Conservation (phyloP, 2,888 invertebrate species). For the Tetramorium bicarinatum region DNA sequence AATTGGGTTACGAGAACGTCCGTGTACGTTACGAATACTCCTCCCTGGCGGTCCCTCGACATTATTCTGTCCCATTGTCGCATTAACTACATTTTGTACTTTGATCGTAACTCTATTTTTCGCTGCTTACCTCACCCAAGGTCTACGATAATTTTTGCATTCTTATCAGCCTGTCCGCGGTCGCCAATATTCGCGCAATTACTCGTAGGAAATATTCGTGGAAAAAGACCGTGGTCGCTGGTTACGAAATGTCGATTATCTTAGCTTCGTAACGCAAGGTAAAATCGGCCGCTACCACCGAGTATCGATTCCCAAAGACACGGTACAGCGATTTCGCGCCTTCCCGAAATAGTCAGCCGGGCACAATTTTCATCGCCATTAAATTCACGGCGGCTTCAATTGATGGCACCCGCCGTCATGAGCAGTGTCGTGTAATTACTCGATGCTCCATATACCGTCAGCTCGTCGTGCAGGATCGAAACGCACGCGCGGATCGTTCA, state of each 20-base stretch:
- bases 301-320: neutral
- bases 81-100: slow-evolving; percentile 36
- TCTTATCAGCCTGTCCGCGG: slow-evolving; percentile 25
- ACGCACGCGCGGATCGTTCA: slow-evolving; percentile 61
- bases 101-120: slow-evolving; percentile 10
- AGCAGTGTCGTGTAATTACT: slow-evolving; percentile 66
- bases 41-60: slow-evolving; percentile 47
- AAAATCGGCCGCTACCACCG: neutral
- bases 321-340: neutral
- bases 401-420: slow-evolving; percentile 59
- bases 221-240: neutral
- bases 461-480: slow-evolving; percentile 24
- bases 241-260: neutral
- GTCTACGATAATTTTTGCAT: slow-evolving; percentile 2
- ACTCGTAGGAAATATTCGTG: neutral
- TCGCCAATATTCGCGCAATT: neutral
- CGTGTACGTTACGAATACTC: slow-evolving; percentile 39
- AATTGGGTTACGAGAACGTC: slow-evolving; percentile 82
- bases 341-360: slow-evolving; percentile 34
- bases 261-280: neutral
- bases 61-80: slow-evolving; percentile 15
- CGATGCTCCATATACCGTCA: slow-evolving; percentile 70
- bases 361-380: slow-evolving; percentile 34
- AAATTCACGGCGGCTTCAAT: slow-evolving; percentile 67
- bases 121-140: slow-evolving; percentile 15